A percentile compares a stretch with the other conserved stretches of the same genome.
Conservation (phyloP, 1,140 invertebrate genomes). For the Aphelenchoides besseyi region DNA sequence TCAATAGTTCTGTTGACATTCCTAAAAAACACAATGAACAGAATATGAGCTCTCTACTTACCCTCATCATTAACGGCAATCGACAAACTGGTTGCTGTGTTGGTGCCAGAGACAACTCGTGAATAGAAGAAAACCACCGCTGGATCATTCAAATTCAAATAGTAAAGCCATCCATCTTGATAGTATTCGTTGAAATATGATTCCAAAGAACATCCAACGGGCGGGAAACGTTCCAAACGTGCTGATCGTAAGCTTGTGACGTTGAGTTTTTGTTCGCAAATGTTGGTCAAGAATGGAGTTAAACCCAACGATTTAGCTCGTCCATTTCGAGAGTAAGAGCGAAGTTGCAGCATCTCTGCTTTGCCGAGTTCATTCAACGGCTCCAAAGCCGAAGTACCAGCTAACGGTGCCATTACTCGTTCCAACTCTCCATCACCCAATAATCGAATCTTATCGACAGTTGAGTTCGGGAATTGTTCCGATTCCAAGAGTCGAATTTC, state of each 20-base stretch:
- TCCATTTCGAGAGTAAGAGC: neutral
- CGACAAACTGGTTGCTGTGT: neutral
- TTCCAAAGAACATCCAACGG: neutral
- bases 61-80: neutral
- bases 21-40: neutral
- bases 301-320: neutral
- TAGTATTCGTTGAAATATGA: neutral
- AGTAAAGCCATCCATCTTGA: neutral
- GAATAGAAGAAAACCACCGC: conserved; percentile 4
- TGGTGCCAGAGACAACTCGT: neutral
- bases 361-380: neutral
- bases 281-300: neutral
- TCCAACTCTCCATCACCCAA: neutral
- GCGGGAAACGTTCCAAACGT: neutral
- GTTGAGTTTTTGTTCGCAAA: neutral
- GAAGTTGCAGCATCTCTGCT: neutral
- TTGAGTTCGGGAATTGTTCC: conserved; percentile 17
- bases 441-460: conserved; percentile 15
- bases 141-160: neutral
- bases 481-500: conserved; percentile 75
- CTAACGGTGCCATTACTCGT: neutral
- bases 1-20: neutral
- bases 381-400: neutral
- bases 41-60: neutral
- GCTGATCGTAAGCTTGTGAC: no score